phyloP scores from a whole-genome alignment of 2,888 invertebrate species.

The Diaperis boleti region DNA sequence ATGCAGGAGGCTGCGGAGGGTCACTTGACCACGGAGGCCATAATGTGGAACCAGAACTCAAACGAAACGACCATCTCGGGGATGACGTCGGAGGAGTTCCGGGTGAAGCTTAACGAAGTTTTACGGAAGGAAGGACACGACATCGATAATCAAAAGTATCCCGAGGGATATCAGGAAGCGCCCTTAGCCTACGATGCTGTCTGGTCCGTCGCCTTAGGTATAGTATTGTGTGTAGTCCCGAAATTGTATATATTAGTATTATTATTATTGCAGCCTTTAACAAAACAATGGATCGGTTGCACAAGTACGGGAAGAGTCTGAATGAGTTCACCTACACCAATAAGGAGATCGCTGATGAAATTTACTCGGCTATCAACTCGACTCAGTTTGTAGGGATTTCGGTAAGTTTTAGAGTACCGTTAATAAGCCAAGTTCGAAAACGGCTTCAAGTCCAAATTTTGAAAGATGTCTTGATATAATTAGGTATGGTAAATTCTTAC shows the following conservation, averaged over 20 bases:
- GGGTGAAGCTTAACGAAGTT: constrained; percentile 84
- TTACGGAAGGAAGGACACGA: constrained; percentile 86
- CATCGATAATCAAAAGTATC: constrained; percentile 87
- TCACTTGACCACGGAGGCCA: constrained; percentile 97
- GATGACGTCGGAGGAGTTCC: constrained; percentile 94
- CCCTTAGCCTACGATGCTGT: constrained; percentile 99
- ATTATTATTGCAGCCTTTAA: constrained; percentile 81
- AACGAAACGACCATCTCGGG: constrained; percentile 94
- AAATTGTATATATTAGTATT: background rate
- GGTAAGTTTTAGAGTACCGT: constrained; percentile 76
- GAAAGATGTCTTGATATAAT: too few species aligned
- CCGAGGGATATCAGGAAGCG: constrained; percentile 97
- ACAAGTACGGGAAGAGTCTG: constrained; percentile 83
- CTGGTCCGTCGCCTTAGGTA: constrained; percentile 97
- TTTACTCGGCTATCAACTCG: constrained; percentile 98
- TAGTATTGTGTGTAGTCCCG: background rate
- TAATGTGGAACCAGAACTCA: constrained; percentile 97
- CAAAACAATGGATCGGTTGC: constrained; percentile 92
- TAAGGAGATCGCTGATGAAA: constrained; percentile 93
- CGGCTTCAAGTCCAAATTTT: too few species aligned
- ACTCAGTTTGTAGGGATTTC: constrained; percentile 98
- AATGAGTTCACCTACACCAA: constrained; percentile 98
- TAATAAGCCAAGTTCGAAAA: too few species aligned
- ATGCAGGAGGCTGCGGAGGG: constrained; percentile 97
- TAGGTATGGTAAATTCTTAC: too few species aligned